Evolutionary conservation across 2,113 vertebrate genomes (phyloP), one percentile per base, ranked within the genome.

Genomic region (Rhagologus leucostigma): DNA sequence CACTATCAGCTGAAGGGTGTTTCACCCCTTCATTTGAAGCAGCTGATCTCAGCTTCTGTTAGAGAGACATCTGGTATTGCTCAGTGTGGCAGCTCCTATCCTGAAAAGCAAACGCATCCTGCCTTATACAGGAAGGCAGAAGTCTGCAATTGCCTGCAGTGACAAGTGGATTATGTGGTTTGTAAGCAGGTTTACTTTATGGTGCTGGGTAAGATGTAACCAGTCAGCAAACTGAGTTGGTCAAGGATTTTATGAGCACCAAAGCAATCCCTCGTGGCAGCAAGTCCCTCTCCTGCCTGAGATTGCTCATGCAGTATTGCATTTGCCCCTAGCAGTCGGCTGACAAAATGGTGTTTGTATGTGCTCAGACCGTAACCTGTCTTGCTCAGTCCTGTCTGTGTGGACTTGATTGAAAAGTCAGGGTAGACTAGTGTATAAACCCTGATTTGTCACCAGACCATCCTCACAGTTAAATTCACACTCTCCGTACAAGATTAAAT

Each of bases 91-190:
- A 88, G 75, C 87, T 92, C 75, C 80, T 71, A 53, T 76, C 64
- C 93, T 79, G 76, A 80, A 92, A 87, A 87, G 68, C 95, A 92
- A 93, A 94, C 41, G 46, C 57, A 81, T 94, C 67, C 68, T 90
- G 84, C 89, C 46, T 90, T 47, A 19, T 4, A 47, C 81, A 86
- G 71, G 88, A 87, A 93, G 55, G 63, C 84, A 92, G 76, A 85
- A 74, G n/a, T 57, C 76, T 90, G 81, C 71, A 71, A 2, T 84
- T 93, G 83, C 60, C 50, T 77, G n/a, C 85, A 80, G 52, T 77
- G 94, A 62, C 5, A 33, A 84, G 82, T 39, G 62, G 88, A 75
- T 93, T 85, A 73, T 50, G 59, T 3, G 5, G 53, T 79, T 41
- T 67, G 73, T 93, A 91, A 89, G 92, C 87, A 74, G 73, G 87